Evolutionary conservation across 2,888 invertebrate species (phyloP).

Genomic region (Cyaniris semiargus): DNA sequence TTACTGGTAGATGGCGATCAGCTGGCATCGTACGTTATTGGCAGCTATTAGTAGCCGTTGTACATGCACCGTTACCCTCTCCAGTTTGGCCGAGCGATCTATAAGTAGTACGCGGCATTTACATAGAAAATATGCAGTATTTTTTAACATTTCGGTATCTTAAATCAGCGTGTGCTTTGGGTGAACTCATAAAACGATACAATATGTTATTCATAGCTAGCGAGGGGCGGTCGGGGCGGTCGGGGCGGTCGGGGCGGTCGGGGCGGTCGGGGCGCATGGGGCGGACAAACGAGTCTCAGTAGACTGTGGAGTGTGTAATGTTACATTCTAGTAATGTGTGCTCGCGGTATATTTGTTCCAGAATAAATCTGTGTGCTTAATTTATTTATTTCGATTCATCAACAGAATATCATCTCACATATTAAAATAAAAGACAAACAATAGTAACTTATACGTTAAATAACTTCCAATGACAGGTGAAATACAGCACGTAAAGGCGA

Average conservation of each 20-base stretch:
- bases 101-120: not conserved
- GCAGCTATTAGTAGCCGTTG: too few species aligned
- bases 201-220: slow-evolving; percentile 47
- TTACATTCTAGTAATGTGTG: not conserved
- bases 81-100: not conserved
- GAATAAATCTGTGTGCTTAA: not conserved
- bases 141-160: slow-evolving; percentile 44
- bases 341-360: not conserved
- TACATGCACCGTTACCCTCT: not conserved
- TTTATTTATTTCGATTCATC: too few species aligned
- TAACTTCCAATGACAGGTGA: too few species aligned
- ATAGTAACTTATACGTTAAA: too few species aligned
- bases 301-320: slow-evolving; percentile 9
- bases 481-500: too few species aligned
- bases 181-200: not conserved
- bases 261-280: slow-evolving; percentile 43
- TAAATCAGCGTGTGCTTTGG: slow-evolving; percentile 55
- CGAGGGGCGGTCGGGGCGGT: slow-evolving; percentile 39
- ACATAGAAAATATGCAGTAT: not conserved
- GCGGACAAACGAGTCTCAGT: not conserved
- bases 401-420: too few species aligned
- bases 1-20: too few species aligned
- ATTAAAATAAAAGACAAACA: too few species aligned
- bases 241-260: slow-evolving; percentile 39
- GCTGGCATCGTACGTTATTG: too few species aligned